Conservation (phyloP, 2,797 vertebrate genomes). For the Oceanodroma leucorhoa region DNA sequence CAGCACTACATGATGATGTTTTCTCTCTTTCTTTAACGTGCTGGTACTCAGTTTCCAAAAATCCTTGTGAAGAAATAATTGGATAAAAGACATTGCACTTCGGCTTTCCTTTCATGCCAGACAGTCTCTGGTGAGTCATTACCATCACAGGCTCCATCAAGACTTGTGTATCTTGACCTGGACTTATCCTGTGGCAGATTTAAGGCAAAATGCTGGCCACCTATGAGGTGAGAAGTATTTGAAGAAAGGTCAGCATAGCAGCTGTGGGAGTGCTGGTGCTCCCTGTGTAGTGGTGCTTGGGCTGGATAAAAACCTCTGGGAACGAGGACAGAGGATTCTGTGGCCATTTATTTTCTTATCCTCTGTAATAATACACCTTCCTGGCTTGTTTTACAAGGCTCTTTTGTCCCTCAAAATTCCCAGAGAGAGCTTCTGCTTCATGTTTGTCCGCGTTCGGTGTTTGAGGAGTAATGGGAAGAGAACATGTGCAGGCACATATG, state of each 20-base stretch:
- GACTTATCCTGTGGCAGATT: neutral
- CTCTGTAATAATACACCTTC: neutral
- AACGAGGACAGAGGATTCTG: neutral
- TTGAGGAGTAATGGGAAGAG: neutral
- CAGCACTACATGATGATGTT: neutral
- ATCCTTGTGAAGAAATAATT: neutral
- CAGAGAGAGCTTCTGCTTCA: neutral
- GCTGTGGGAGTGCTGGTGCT: neutral
- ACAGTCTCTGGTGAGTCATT: neutral
- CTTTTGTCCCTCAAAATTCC: neutral
- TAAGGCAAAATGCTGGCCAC: neutral
- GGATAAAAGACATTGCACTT: fast-evolving
- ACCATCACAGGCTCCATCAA: neutral
- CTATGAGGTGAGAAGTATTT: neutral
- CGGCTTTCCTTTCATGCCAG: neutral
- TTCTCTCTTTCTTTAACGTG: neutral
- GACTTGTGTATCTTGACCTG: neutral
- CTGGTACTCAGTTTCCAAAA: neutral
- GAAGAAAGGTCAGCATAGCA: neutral
- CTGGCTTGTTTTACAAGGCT: neutral
- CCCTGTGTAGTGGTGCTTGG: neutral
- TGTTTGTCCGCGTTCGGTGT: neutral
- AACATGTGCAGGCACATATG: fast-evolving
- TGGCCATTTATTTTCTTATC: neutral
- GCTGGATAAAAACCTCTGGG: neutral